Percentiles rank a stretch among this genome's conserved stretches.
Evolutionary conservation across 2,797 vertebrate species (phyloP).

Genomic region (Poeciliopsis gracilis): DNA sequence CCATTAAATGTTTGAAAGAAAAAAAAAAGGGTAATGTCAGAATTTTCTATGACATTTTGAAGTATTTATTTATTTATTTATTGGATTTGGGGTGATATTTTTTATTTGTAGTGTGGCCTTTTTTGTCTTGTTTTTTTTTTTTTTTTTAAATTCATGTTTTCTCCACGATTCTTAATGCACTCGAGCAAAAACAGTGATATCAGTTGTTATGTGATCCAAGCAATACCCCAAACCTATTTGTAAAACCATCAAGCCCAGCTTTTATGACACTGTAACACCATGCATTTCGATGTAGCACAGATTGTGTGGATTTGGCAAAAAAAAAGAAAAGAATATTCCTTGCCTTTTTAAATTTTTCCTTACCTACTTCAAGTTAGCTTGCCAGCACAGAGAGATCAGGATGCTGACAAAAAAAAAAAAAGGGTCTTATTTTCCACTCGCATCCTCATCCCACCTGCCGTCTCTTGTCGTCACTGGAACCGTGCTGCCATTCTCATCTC

Average conservation of each 20-base stretch:
- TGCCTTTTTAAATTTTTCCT: conserved; percentile 23
- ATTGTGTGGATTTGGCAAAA: conserved; percentile 48
- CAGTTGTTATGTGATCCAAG: conserved; percentile 71
- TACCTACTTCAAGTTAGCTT: conserved; percentile 41
- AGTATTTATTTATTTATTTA: conserved; percentile 84
- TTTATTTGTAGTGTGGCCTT: conserved; percentile 80
- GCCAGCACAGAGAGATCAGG: conserved; percentile 47
- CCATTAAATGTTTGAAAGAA: conserved; percentile 74
- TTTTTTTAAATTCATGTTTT: conserved; percentile 20
- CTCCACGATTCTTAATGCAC: conserved; percentile 61
- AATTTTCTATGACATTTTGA: conserved; percentile 83
- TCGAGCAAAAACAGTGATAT: conserved; percentile 61
- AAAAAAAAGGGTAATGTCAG: conserved; percentile 70
- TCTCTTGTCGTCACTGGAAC: conserved; percentile 60
- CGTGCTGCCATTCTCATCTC: conserved; percentile 69
- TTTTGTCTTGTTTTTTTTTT: conserved; percentile 7
- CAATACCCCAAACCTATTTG: conserved; percentile 76
- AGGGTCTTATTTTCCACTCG: conserved; percentile 62
- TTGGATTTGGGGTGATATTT: conserved; percentile 75
- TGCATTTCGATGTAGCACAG: conserved; percentile 74
- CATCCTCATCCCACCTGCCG: conserved; percentile 64
- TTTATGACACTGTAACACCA: conserved; percentile 65
- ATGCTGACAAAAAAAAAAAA: conserved; percentile 45
- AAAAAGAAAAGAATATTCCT: conserved; percentile 18
- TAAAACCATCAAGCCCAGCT: conserved; percentile 53